Evolutionary conservation across 1,140 invertebrate genomes (phyloP), one percentile per base, ranked within the genome.

Genomic region (Pissodes strobi): DNA sequence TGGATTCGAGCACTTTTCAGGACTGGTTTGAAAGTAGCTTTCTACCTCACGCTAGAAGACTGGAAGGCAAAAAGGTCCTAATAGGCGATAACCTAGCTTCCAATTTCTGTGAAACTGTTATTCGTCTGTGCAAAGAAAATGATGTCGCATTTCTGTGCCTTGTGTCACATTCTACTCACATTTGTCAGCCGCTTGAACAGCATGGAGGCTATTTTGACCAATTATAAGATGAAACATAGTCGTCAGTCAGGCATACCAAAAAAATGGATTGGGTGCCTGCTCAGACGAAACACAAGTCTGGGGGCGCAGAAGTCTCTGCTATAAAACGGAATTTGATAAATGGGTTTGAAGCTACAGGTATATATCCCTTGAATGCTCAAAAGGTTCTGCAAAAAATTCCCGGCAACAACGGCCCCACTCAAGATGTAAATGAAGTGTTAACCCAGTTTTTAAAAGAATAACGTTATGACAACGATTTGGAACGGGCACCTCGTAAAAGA

Each of bases 211-310:
- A 43, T 43, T 43, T 43, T 43, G 39, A 43, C 39, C 5, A 43
- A 43, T 43, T 43, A 43, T 43, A 43, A 43, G 39, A 43, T 43
- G 39, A 43, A 43, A 43, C 39, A 43, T 13, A n/a, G 39, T 43
- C 39, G 39, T 43, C 39, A 43, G 39, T 17, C 39, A 43, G 39
- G 39, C 39, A 43, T 43, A 43, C 39, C 39, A 43, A 43, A 43
- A 43, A 43, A 43, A 43, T 43, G 39, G 39, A 43, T 43, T 43
- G 5, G 39, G 39, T 10, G 39, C 13, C 39, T 43, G 15, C 39
- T 17, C 39, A 43, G 13, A 43, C 15, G 39, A 43, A 43, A 43
- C 39, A 43, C 39, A 43, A 43, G 15, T 43, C 15, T 43, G 39
- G 39, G 13, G 39, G n/a, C n/a, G n/a, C n/a, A n/a, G 39, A 43